Evolutionary conservation across 2,797 vertebrate genomes (phyloP).

Genomic region (Antrozous pallidus): DNA sequence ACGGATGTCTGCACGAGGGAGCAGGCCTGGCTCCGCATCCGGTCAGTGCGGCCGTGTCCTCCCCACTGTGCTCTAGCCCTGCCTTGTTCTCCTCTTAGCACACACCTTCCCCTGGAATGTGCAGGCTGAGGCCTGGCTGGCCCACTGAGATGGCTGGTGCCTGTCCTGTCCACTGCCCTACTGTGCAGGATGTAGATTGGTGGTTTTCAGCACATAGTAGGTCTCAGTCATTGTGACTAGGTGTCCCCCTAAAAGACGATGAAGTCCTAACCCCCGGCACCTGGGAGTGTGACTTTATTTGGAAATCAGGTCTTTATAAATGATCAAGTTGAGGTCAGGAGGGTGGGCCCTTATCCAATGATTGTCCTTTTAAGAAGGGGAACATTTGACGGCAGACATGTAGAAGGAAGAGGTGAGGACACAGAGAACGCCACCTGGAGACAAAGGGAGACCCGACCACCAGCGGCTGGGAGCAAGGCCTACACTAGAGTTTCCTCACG

Average conservation of each 20-base stretch:
- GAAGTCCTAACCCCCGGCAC: not conserved
- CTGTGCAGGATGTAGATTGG: not conserved
- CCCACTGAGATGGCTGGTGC: not conserved
- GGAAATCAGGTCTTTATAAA: not conserved
- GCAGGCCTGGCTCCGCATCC: too few relatives aligned
- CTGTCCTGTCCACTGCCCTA: not conserved
- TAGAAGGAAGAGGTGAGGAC: not conserved
- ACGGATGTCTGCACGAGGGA: accelerated
- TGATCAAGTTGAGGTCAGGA: not conserved
- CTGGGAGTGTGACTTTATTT: not conserved
- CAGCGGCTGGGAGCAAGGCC: not conserved
- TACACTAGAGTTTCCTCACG: not conserved
- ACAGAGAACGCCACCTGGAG: not conserved
- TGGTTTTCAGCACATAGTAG: not conserved
- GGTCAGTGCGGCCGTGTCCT: not conserved
- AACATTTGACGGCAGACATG: too few relatives aligned
- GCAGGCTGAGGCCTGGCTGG: not conserved
- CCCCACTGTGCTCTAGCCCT: not conserved
- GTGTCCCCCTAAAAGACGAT: not conserved
- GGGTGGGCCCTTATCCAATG: not conserved
- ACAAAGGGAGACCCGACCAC: not conserved
- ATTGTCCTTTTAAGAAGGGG: not conserved
- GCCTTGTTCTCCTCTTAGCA: not conserved
- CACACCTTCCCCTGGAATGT: not conserved
- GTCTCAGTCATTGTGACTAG: not conserved